phyloP scores from a whole-genome alignment of 2,113 vertebrate species.

The Osmerus eperlanus region DNA sequence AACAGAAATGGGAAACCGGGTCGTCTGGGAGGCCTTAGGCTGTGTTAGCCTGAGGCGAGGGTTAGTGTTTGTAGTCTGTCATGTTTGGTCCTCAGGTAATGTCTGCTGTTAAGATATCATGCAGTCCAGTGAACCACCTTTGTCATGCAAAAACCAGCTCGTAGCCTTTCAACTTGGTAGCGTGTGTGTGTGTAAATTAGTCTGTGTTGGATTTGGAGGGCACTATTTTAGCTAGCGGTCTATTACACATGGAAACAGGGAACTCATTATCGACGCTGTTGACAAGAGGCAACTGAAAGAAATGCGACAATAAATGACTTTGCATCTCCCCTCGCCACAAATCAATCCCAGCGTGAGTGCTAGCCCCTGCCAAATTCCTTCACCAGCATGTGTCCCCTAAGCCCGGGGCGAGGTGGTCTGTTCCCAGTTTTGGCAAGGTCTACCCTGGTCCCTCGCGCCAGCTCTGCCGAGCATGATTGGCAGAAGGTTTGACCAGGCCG shows the following conservation, averaged over 20 bases:
- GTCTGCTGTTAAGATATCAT: too few species aligned
- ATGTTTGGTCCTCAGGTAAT: too few species aligned
- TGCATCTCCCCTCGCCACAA: conserved; percentile 41
- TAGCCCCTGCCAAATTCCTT: conserved; percentile 51
- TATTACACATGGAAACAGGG: conserved; percentile 6
- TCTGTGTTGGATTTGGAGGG: too few species aligned
- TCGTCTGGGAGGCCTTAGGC: too few species aligned
- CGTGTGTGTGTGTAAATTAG: too few species aligned
- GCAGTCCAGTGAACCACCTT: too few species aligned
- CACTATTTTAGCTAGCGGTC: neutral
- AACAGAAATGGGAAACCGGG: too few species aligned
- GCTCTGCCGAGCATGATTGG: conserved; percentile 51
- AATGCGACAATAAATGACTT: conserved; percentile 37
- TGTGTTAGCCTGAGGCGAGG: too few species aligned
- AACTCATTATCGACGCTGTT: conserved; percentile 55
- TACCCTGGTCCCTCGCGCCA: conserved; percentile 31
- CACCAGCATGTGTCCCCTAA: conserved; percentile 47
- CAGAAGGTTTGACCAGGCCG: conserved; percentile 43
- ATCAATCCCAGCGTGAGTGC: conserved; percentile 33
- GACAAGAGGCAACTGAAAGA: conserved; percentile 33
- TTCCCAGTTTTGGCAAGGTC: conserved; percentile 47
- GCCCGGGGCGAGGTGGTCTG: conserved; percentile 28
- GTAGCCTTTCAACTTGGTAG: too few species aligned
- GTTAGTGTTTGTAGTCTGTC: too few species aligned
- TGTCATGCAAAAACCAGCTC: too few species aligned